Evolutionary conservation across 2,888 invertebrate genomes (phyloP).

Genomic region (Pegoplata infirma): DNA sequence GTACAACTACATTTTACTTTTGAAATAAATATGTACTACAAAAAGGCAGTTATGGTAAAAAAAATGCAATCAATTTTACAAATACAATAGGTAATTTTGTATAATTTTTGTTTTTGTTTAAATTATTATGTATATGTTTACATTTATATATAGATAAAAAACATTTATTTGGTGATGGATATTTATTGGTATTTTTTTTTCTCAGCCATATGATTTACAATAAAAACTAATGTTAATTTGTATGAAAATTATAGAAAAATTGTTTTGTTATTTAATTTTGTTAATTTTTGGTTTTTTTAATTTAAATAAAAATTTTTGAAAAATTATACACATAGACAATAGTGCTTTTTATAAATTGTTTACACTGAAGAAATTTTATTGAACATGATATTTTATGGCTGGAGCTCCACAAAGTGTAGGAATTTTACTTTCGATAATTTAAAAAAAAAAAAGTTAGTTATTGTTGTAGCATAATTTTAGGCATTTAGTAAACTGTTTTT

Average conservation of each 20-base stretch:
- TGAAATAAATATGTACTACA: conserved; percentile 46
- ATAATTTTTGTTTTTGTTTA: background rate
- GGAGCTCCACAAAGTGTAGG: too few species aligned
- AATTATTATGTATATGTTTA: background rate
- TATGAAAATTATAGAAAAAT: background rate
- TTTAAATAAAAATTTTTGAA: background rate
- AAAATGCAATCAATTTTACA: background rate
- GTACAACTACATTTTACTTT: conserved; percentile 39
- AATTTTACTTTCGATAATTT: too few species aligned
- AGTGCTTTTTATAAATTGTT: background rate
- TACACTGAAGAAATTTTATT: background rate
- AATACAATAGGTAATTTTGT: background rate
- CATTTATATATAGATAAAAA: background rate
- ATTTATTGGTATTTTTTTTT: background rate
- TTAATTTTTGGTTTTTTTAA: background rate
- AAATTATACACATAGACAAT: background rate
- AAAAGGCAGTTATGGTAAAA: conserved; percentile 40
- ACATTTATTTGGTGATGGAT: background rate
- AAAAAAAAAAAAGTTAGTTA: too few species aligned
- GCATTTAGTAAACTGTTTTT: too few species aligned
- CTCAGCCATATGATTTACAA: conserved; percentile 6
- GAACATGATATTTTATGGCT: too few species aligned
- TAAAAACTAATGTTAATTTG: background rate
- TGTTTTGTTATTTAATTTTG: conserved; percentile 1
- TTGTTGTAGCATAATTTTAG: too few species aligned